These are phyloP conservation scores for Drosophila miranda DNA, from an alignment of 1,140 invertebrate species.

Conservation along the genomic window DNA sequence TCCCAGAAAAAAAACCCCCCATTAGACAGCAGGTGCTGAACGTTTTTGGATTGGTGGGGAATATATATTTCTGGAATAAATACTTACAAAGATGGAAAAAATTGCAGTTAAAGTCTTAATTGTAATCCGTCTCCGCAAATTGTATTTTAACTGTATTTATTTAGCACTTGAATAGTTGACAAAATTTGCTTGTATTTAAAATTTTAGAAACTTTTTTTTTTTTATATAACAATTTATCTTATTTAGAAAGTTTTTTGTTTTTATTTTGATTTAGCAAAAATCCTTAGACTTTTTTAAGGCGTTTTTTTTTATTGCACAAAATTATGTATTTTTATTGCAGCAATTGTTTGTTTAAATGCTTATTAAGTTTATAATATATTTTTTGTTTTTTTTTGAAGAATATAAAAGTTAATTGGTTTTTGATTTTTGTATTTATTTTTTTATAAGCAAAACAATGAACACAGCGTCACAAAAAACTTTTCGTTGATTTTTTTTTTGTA, in stretches of 20 bases:
- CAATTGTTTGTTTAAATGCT: constrained; percentile 34
- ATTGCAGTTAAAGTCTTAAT: constrained; percentile 9
- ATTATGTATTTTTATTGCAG: constrained; percentile 11
- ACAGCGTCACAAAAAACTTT: constrained; percentile 26
- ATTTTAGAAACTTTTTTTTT: constrained; percentile 27
- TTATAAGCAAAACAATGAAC: constrained; percentile 37
- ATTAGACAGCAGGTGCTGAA: constrained; percentile 8
- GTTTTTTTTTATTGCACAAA: constrained; percentile 33
- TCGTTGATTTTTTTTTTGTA: constrained; percentile 18
- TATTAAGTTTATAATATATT: constrained; percentile 24
- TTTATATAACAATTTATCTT: constrained; percentile 47
- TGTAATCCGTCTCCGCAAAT: constrained; percentile 30
- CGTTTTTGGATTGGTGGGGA: constrained; percentile 31
- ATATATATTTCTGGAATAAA: neutral
- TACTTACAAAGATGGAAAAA: constrained; percentile 29
- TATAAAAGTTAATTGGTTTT: constrained; percentile 23
- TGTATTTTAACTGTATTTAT: constrained; percentile 18
- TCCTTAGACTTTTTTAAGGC: constrained; percentile 34
- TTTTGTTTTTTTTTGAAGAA: constrained; percentile 1
- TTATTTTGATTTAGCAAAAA: constrained; percentile 26
- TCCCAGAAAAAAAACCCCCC: neutral
- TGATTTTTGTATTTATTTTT: constrained; percentile 12
- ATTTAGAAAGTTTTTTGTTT: constrained; percentile 22
- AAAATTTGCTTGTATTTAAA: constrained; percentile 6
- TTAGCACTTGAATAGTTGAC: constrained; percentile 18